Evolutionary conservation across 2,888 invertebrate species (phyloP), one percentile per base, ranked within the genome.

Genomic region (Drosophila trichaetosa): DNA sequence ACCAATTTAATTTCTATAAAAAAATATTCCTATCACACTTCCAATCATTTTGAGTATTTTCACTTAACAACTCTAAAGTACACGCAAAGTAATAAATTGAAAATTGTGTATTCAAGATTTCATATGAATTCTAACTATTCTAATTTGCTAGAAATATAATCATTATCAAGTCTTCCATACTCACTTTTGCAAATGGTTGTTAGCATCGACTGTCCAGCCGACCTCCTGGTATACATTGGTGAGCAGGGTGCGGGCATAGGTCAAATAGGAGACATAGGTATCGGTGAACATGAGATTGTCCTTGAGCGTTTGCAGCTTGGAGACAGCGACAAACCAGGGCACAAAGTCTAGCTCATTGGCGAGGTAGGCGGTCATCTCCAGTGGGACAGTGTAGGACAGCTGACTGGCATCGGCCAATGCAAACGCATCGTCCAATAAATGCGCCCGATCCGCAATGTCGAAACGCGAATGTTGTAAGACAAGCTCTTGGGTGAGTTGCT

Each of bases 401-500:
- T 94, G 93, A 0, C 94, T 94, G 0, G 97, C 95, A 73, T 95
- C 95, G 0, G 98, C 97, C 59, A 98, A 91, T 33, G 96, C 95
- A 91, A 98, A 98, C 0, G 95, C 95, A 88, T 98, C 98, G 87
- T 97, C 96, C 4, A 98, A 75, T 1, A 98, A 93, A 85, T 97
- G 95, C 0, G 97, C 95, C 66, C 97, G 94, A 90, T 98, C 98
- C 0, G 96, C 94, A 66, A 94, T 93, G 0, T 94, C 93, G 0
- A 96, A 91, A 93, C 51, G 51, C 48, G 65, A 51, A 8, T 84
- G 78, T 31, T 85, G 40, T 0, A 27, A 56, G 1, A 68, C 40
- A 29, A 95, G 90, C 33, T 93, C 89, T 0, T 92, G 81, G 10
- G 76, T 82, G 13, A 92, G 70, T 4, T 56, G 61, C 18, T 92